Conservation (phyloP, 2,797 vertebrate genomes). For the Vireo griseus region DNA sequence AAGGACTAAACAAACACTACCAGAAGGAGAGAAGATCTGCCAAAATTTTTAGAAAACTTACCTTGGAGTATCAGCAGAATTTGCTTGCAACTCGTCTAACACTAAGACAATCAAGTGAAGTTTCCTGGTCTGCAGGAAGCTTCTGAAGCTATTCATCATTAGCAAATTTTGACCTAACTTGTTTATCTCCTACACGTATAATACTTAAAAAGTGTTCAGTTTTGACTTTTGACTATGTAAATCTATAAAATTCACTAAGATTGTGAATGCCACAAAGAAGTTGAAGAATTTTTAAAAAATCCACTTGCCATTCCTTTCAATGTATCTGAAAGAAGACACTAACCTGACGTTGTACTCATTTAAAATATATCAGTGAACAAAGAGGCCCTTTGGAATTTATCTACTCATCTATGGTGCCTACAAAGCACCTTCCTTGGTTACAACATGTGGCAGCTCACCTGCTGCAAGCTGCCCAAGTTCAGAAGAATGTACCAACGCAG, state of each 20-base stretch:
- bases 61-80: not conserved
- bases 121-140: not conserved
- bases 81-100: not conserved
- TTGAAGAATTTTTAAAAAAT: not conserved
- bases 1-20: not conserved
- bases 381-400: not conserved
- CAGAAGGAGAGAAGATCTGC: not conserved
- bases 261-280: not conserved
- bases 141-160: not conserved
- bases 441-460: not conserved
- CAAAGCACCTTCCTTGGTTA: not conserved
- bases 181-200: accelerated
- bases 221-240: not conserved
- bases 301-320: not conserved
- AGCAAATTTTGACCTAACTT: not conserved
- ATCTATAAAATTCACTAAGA: accelerated
- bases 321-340: not conserved
- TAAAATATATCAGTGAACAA: not conserved
- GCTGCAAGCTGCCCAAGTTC: not conserved
- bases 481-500: not conserved
- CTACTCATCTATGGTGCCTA: not conserved
- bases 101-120: not conserved
- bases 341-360: not conserved
- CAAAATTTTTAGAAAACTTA: not conserved
- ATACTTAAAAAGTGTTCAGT: not conserved